Evolutionary conservation across 2,113 vertebrate genomes (phyloP), one percentile per base, ranked within the genome.

Genomic region (Nerophis ophidion): DNA sequence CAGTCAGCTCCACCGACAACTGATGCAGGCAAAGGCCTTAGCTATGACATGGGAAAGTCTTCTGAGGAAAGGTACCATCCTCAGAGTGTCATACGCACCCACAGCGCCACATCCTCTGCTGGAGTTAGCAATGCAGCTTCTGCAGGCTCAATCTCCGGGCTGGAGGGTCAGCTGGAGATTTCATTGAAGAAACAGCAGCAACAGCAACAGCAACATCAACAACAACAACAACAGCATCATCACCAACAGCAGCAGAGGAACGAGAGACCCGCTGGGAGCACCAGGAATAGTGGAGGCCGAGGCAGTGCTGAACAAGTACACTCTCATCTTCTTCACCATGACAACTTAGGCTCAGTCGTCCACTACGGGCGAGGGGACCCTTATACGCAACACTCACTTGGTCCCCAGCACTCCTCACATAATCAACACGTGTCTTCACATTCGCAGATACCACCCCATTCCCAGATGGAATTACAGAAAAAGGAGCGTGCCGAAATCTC

Each of bases 31-130:
- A 94, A 90, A 81, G 91, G 87, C 46, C 74, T 90, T 81, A 88
- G 56, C 62, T 93, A 88, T 56, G 93, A 76, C 74, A 90, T 76
- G 81, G 80, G 57, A 62, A 95, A 90, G 81, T 88, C 83, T 63
- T 87, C 90, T 1, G 92, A 89, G 77, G 93, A 90, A 81, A 78
- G 95, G 3, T 96, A 95, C 80, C 95, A 96, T 14, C 90, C 95
- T 11, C 95, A 96, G 70, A 97, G 95, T 4, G 95, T 97, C 55
- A 96, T 96, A 73, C 91, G 95, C 1, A 95, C 94, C 63, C 94
- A 94, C 46, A 91, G 88, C 64, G 93, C 94, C 65, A 95, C 86
- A 7, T 79, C 90, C 13, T 91, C 82, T 34, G 70, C 81, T 5
- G 85, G 86, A 14, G 86, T 80, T 7, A 78, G 81, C 13, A 87